A percentile compares a stretch with the other conserved stretches of the same genome.
These are phyloP conservation scores for Centrocercus urophasianus DNA, from an alignment of 2,113 vertebrate genomes.

Conservation along the genomic window DNA sequence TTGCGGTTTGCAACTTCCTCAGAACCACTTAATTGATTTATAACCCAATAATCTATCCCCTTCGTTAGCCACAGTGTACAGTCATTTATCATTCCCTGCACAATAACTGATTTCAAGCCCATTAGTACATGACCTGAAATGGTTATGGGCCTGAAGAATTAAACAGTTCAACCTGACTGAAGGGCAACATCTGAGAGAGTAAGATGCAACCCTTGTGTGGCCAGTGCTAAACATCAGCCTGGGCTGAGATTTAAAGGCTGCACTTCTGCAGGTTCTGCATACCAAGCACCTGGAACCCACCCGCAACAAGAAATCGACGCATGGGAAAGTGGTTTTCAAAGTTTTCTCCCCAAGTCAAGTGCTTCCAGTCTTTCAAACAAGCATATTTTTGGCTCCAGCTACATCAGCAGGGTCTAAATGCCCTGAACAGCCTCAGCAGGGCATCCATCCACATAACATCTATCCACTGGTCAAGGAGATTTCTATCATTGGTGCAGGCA, in stretches of 20 bases:
- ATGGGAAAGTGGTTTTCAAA: not conserved
- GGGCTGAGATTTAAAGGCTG: not conserved
- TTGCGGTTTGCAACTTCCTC: constrained; percentile 30
- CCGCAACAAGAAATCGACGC: not conserved
- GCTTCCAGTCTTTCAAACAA: not conserved
- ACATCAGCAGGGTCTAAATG: not conserved
- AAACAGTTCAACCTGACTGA: not conserved
- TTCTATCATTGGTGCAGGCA: not conserved
- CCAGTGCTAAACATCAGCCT: not conserved
- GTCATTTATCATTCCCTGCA: constrained; percentile 48
- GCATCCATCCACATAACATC: not conserved
- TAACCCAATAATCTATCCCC: constrained; percentile 48
- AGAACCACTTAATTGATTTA: constrained; percentile 58
- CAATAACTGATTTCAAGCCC: constrained; percentile 1
- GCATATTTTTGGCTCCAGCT: not conserved
- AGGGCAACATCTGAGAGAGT: not conserved
- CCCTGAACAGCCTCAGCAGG: not conserved
- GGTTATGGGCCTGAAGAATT: not conserved
- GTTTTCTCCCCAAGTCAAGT: not conserved
- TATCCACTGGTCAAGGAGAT: not conserved
- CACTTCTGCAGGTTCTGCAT: not conserved
- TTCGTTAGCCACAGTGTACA: not conserved
- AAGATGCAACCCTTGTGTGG: not conserved
- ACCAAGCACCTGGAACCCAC: accelerated
- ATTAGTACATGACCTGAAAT: constrained; percentile 47